Evolutionary conservation across 2,113 vertebrate species (phyloP).

Genomic region (Catharus fuscescens): DNA sequence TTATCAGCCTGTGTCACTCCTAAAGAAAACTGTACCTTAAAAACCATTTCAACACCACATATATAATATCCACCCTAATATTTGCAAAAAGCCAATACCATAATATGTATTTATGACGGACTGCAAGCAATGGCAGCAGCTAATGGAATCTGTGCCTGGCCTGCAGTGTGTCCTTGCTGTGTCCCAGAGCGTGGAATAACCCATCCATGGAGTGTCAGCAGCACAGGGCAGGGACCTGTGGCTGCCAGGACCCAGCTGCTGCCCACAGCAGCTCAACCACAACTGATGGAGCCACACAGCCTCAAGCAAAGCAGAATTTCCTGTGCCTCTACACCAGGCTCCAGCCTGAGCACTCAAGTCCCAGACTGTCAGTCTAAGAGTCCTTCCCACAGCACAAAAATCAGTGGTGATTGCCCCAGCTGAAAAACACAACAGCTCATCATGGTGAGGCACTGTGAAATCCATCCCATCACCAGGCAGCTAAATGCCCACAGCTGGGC

Average conservation of each 20-base stretch:
- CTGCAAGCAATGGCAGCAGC: neutral
- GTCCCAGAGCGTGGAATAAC: neutral
- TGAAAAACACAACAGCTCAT: neutral
- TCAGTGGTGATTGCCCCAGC: neutral
- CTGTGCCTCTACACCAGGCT: neutral
- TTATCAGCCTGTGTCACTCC: no score
- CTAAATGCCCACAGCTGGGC: neutral
- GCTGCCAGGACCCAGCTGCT: neutral
- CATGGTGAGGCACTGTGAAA: neutral
- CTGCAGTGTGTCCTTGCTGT: neutral
- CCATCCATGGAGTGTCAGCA: neutral
- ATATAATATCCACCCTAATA: no score
- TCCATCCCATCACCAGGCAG: neutral
- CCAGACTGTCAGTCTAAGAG: neutral
- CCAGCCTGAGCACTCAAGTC: neutral
- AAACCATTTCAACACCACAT: no score
- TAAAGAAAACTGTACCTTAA: no score
- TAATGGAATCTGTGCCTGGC: neutral
- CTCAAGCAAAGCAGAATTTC: neutral
- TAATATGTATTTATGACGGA: neutral
- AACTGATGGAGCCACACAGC: neutral
- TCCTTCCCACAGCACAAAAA: neutral
- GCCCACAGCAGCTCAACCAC: neutral
- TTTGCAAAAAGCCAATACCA: no score
- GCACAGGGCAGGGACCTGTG: accelerated